Base-by-base conservation (phyloP, 2,113 vertebrate genomes). In the Carassius carassius region DNA sequence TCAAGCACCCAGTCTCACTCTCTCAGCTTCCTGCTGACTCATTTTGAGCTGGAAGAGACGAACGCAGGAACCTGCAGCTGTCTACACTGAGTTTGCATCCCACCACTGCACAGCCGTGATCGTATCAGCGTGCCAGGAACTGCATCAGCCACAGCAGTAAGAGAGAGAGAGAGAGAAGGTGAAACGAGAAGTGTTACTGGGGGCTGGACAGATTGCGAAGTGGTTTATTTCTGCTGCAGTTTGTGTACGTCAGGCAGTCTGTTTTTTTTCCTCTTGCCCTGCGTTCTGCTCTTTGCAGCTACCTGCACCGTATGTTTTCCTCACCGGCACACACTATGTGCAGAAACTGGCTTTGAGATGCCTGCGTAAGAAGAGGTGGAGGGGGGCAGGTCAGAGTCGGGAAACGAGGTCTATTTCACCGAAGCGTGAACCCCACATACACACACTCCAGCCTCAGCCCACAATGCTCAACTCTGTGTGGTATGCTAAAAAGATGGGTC, bases 381-480 rank as follows among this genome's bases (percentile, higher is more conserved):
- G 77, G 58, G 75, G 85, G 79, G 69, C 19, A 75, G 82, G 79
- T 72, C 35, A 63, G 75, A 58, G n/a, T 74, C 23, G 56, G 37
- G 51, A 70, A 76, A 23, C 16, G 29, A 63, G 29, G 73, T 14
- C 29, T 72, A 54, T 76, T 51, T 67, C 70, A 49, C 63, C 58
- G 25, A 79, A 87, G 82, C 67, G 65, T 75, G 51, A 87, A 86
- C 44, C 85, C 72, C 49, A 29, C 37, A 41, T 65, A 11, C 23
- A 5, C 83, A 70, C 19, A 70, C 67, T 41, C 67, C 47, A 32
- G 23, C 12, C 58, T 65, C 73, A 91, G 87, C 90, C 89, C 80
- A 89, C 86, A 80, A 97, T 96, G 96, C 93, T 97, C 86, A 91
- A 93, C 78, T 95, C 94, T 2, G 92, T 95, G 88, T 97, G 95